Base-by-base conservation (phyloP, 1,140 invertebrate genomes). In the Goniozus legneri region DNA sequence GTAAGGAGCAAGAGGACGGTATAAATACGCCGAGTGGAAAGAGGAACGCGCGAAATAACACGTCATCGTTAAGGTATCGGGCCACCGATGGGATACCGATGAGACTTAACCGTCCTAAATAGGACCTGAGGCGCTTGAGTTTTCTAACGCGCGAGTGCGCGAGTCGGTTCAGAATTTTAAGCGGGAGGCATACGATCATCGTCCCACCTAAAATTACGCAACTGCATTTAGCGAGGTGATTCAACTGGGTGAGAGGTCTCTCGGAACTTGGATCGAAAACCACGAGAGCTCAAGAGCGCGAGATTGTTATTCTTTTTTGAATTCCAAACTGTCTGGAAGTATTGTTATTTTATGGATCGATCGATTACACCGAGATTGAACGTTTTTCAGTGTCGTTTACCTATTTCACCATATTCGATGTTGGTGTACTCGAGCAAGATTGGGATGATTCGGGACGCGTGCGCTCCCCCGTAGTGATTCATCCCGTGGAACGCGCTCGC, bases 181-280 rank as follows among this genome's bases (percentile, higher is more conserved):
- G 48, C 56, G 50, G 24, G 33, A 58, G 53, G 58, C 52, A 27
- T 27, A 27, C 44, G 38, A 38, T 50, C 53, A 54, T 58, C 58
- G 56, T 62, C 58, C 52, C 56, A 60, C 64, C 61, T 65, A 67
- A 65, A 66, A 61, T 66, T 66, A 68, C 56, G 60, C 58, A 66
- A 64, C 58, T 51, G 55, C 59, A 66, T 68, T 68, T 65, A 66
- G 62, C 53, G 51, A 57, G 63, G 53, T 66, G 62, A 68, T 63
- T 66, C 62, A 68, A 67, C 59, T 47, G 42, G 8, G 12, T 7
- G 36, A 3, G 19, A 38, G 16, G 19, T n/a, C n/a, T n/a, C n/a
- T n/a, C n/a, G n/a, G n/a, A n/a, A 16, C 4, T 27, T 27, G 24
- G 24, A 27, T 4, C 24, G 24, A 10, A 27, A 27, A 27, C 4